Conservation (phyloP, 2,888 invertebrate species). For the Zonitis immaculata region DNA sequence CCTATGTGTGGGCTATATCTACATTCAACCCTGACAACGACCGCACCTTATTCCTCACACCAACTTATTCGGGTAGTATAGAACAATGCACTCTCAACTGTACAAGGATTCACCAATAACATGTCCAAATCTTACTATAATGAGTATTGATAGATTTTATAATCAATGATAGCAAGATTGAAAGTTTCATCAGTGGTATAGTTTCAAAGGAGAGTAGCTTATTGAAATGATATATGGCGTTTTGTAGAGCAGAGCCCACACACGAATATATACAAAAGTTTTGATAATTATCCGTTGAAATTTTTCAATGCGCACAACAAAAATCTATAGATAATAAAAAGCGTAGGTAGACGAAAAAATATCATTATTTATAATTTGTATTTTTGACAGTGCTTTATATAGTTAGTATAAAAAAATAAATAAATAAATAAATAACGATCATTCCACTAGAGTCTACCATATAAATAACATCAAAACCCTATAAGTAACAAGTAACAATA, state of each 20-base stretch:
- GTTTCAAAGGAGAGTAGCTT: background rate
- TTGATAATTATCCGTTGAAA: constrained; percentile 1
- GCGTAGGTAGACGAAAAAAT: constrained; percentile 15
- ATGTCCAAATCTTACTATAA: constrained; percentile 29
- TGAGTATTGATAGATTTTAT: too few relatives aligned
- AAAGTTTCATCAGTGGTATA: background rate
- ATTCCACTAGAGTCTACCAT: constrained; percentile 1
- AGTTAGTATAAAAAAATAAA: too few relatives aligned
- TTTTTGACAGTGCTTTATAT: constrained; percentile 8
- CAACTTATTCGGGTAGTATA: constrained; percentile 37
- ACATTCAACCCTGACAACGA: constrained; percentile 39
- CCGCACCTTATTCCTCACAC: constrained; percentile 43
- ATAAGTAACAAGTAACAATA: constrained; percentile 10
- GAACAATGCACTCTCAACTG: constrained; percentile 27
- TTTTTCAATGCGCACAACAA: background rate
- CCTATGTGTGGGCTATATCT: constrained; percentile 36
- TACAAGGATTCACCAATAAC: too few relatives aligned
- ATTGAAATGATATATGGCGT: background rate
- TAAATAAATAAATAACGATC: constrained; percentile 11
- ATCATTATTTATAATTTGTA: constrained; percentile 19
- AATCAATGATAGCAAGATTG: too few relatives aligned
- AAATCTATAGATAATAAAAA: background rate
- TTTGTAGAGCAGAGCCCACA: background rate
- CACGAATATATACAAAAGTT: background rate
- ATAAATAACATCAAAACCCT: constrained; percentile 11